Evolutionary conservation across 2,797 vertebrate species (phyloP).

Genomic region (Poeciliopsis infans): DNA sequence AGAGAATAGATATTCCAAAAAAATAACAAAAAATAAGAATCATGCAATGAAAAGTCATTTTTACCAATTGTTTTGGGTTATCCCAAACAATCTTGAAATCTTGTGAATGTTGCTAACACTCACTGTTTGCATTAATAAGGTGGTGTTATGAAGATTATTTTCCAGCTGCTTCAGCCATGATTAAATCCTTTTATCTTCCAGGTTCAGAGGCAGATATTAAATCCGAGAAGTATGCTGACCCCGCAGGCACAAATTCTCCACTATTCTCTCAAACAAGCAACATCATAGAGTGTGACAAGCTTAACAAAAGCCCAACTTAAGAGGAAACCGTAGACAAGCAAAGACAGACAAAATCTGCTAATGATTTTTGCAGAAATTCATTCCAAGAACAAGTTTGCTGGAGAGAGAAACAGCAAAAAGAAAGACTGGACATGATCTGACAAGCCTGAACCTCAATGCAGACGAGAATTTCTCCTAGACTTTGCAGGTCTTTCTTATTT

Average conservation of each 20-base stretch:
- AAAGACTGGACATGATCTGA: slow-evolving; percentile 52
- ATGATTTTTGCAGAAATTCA: slow-evolving; percentile 52
- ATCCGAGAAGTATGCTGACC: slow-evolving; percentile 49
- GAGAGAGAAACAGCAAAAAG: slow-evolving; percentile 8
- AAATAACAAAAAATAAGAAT: not conserved
- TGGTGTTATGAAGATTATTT: slow-evolving; percentile 47
- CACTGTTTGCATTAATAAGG: slow-evolving; percentile 12
- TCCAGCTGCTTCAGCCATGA: slow-evolving; percentile 65
- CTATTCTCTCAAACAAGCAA: slow-evolving; percentile 34
- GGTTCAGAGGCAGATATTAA: slow-evolving; percentile 55
- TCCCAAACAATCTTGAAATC: not conserved
- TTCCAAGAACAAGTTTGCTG: slow-evolving; percentile 39
- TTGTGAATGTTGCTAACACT: not conserved
- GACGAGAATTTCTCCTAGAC: slow-evolving; percentile 27
- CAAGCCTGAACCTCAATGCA: slow-evolving; percentile 49
- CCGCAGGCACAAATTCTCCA: slow-evolving; percentile 37
- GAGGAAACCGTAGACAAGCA: slow-evolving; percentile 42
- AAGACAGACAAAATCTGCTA: slow-evolving; percentile 41
- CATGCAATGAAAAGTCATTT: not conserved
- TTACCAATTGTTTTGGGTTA: not conserved
- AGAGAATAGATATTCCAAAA: not conserved
- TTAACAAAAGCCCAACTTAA: slow-evolving; percentile 28
- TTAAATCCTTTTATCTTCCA: slow-evolving; percentile 63
- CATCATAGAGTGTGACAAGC: slow-evolving; percentile 51
- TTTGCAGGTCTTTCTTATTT: slow-evolving; percentile 26